A percentile compares a stretch with the other conserved stretches of the same genome.
Evolutionary conservation across 2,797 vertebrate species (phyloP).

Genomic region (Premnoplex brunnescens): DNA sequence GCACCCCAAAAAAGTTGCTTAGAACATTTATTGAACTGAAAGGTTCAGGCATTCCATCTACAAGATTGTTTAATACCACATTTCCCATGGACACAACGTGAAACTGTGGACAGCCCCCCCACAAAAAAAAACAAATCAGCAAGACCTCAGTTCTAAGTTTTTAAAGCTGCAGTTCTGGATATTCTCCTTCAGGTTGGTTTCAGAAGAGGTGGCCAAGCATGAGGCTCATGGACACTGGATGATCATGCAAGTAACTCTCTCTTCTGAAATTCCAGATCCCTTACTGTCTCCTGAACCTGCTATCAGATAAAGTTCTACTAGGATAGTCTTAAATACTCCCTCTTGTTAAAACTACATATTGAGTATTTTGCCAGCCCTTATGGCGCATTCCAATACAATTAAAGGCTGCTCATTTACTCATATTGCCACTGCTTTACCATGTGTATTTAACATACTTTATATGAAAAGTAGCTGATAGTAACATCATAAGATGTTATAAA

Average conservation of each 20-base stretch:
- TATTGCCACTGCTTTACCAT: neutral
- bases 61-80: neutral
- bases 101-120: neutral
- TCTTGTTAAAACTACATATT: neutral
- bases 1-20: neutral
- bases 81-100: neutral
- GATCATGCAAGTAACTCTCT: neutral
- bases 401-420: neutral
- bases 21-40: neutral
- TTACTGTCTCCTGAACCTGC: neutral
- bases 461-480: neutral
- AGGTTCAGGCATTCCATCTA: neutral
- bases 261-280: neutral
- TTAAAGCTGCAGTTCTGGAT: neutral
- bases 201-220: neutral
- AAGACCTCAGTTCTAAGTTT: neutral
- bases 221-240: neutral
- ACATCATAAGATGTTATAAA: neutral
- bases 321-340: neutral
- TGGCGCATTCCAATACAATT: accelerated
- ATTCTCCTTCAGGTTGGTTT: neutral
- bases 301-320: neutral
- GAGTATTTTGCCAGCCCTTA: neutral
- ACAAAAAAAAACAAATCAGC: neutral
- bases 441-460: neutral